Evolutionary conservation across 2,797 vertebrate genomes (phyloP).

Genomic region (Caiman crocodilus): DNA sequence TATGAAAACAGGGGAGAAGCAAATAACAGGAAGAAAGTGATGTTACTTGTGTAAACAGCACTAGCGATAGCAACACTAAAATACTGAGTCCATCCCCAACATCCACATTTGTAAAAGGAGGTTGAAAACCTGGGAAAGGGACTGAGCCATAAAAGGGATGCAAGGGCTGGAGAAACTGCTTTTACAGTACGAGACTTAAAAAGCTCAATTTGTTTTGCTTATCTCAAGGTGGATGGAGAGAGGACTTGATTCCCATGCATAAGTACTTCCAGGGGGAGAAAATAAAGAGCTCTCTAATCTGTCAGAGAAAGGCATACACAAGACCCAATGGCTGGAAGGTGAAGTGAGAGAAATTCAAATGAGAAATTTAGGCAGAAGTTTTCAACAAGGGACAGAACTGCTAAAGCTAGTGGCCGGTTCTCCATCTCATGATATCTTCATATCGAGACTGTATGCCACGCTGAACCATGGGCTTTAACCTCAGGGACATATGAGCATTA

Average conservation of each 20-base stretch:
- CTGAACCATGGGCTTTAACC: no score
- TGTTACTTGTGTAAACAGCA: neutral
- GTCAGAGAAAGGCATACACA: neutral
- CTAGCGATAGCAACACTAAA: neutral
- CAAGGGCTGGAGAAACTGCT: neutral
- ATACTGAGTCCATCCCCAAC: constrained; percentile 11
- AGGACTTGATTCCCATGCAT: neutral
- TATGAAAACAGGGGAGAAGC: constrained; percentile 23
- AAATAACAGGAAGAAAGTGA: constrained; percentile 29
- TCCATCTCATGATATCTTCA: neutral
- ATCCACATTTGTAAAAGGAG: neutral
- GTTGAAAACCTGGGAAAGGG: neutral
- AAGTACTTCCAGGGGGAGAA: neutral
- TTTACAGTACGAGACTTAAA: neutral
- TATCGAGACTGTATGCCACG: neutral
- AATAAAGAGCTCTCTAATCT: neutral
- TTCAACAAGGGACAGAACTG: neutral
- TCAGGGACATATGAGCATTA: no score
- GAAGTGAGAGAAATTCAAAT: neutral
- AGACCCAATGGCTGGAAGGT: neutral
- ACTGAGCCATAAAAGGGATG: neutral
- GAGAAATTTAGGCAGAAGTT: neutral
- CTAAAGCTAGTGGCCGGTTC: fast-evolving
- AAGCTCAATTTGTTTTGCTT: neutral
- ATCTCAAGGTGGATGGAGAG: neutral